Conservation (phyloP, 1,140 invertebrate species). For the Eulimnadia texana region DNA sequence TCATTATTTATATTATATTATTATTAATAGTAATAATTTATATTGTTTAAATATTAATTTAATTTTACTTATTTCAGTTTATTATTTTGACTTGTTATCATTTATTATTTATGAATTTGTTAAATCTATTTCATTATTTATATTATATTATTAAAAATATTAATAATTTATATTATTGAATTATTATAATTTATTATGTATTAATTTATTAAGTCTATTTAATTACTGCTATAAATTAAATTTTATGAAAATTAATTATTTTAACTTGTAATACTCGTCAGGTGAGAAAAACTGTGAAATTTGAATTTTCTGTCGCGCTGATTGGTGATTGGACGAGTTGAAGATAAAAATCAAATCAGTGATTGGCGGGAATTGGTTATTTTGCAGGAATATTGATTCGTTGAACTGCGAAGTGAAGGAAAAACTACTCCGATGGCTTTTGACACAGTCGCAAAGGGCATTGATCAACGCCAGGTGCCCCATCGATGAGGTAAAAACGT, state of each 20-base stretch:
- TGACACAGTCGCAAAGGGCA: constrained; percentile 72
- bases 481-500: constrained; percentile 65
- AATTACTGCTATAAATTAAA: neutral
- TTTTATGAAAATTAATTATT: neutral
- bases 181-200: neutral
- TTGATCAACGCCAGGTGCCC: constrained; percentile 78
- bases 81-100: neutral
- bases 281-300: neutral
- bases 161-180: neutral
- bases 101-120: too few relatives aligned
- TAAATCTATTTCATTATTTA: neutral
- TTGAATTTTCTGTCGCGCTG: neutral
- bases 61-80: neutral
- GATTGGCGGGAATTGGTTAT: neutral
- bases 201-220: neutral
- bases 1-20: too few relatives aligned
- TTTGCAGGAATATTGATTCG: constrained; percentile 7
- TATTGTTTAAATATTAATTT: constrained; percentile 1
- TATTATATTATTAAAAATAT: neutral
- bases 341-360: too few relatives aligned
- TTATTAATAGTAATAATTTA: too few relatives aligned
- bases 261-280: neutral
- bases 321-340: neutral
- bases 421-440: constrained; percentile 70
- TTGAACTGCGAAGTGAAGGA: constrained; percentile 77